Evolutionary conservation across 2,888 invertebrate species (phyloP).

Genomic region (Oscheius sp.): DNA sequence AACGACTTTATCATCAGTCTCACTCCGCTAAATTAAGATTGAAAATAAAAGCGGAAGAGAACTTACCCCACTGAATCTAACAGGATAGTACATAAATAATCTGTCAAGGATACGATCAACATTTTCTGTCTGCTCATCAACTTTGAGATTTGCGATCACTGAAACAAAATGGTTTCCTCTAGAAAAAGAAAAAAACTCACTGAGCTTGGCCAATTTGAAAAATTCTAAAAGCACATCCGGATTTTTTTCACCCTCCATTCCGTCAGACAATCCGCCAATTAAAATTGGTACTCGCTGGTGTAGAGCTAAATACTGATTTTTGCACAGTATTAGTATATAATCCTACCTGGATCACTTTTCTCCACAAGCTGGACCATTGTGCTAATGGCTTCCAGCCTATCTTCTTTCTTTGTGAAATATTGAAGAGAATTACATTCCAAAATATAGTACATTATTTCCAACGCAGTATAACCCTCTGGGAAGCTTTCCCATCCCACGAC

Average conservation of each 20-base stretch:
- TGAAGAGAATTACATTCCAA: slow-evolving; percentile 8
- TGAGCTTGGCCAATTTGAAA: not conserved
- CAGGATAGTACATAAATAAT: slow-evolving; percentile 2
- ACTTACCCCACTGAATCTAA: slow-evolving; percentile 12
- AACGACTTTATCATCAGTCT: slow-evolving; percentile 3
- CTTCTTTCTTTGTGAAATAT: not conserved
- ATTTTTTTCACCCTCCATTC: slow-evolving; percentile 3
- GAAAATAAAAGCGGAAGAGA: not conserved
- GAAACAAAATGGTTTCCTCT: not conserved
- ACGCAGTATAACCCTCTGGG: not conserved
- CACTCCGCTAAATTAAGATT: slow-evolving; percentile 1
- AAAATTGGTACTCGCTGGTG: not conserved
- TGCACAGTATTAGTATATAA: no score
- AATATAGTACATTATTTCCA: not conserved
- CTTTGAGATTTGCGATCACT: slow-evolving; percentile 2
- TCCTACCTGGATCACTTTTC: not conserved
- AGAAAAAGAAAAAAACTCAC: not conserved
- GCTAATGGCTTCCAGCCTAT: not conserved
- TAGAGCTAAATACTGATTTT: no score
- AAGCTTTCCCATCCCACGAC: no score
- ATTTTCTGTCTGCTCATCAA: not conserved
- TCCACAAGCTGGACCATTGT: not conserved
- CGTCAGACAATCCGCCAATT: not conserved
- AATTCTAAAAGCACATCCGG: not conserved
- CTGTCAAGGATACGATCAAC: not conserved